Conservation (phyloP, 2,797 vertebrate species). For the Mionectes olivaceus region DNA sequence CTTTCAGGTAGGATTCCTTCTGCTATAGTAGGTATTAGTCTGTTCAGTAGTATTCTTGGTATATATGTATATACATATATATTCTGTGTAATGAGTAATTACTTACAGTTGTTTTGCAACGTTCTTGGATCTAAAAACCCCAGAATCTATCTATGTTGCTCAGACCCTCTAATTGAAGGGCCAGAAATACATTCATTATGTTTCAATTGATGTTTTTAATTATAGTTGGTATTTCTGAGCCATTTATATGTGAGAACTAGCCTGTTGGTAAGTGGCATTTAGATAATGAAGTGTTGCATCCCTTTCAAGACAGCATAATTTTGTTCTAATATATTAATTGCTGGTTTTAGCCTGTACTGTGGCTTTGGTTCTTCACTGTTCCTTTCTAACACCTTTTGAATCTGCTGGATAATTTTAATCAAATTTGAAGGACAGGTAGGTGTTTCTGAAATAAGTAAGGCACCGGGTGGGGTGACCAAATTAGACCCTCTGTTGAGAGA, state of each 20-base stretch:
- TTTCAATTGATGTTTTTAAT: constrained; percentile 52
- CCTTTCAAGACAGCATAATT: not conserved
- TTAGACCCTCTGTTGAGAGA: not conserved
- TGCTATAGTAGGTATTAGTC: too few relatives aligned
- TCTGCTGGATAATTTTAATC: not conserved
- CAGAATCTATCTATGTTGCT: not conserved
- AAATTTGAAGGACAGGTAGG: not conserved
- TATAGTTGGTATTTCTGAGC: constrained; percentile 52
- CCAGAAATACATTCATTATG: constrained; percentile 13
- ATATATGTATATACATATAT: rapidly evolving
- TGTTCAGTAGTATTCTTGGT: too few relatives aligned
- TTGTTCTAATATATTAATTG: constrained; percentile 49
- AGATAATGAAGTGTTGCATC: constrained; percentile 41
- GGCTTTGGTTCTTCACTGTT: not conserved
- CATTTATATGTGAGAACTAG: constrained; percentile 23
- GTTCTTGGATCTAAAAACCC: not conserved
- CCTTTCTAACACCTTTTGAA: not conserved
- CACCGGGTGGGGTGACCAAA: not conserved
- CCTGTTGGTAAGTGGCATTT: constrained; percentile 57
- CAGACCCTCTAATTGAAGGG: not conserved
- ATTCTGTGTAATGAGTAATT: not conserved
- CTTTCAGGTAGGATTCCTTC: too few relatives aligned
- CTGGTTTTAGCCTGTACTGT: not conserved
- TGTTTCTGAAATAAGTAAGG: not conserved
- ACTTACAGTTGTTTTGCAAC: not conserved